Conservation (phyloP, 2,113 vertebrate species). For the Hypanus sabinus region DNA sequence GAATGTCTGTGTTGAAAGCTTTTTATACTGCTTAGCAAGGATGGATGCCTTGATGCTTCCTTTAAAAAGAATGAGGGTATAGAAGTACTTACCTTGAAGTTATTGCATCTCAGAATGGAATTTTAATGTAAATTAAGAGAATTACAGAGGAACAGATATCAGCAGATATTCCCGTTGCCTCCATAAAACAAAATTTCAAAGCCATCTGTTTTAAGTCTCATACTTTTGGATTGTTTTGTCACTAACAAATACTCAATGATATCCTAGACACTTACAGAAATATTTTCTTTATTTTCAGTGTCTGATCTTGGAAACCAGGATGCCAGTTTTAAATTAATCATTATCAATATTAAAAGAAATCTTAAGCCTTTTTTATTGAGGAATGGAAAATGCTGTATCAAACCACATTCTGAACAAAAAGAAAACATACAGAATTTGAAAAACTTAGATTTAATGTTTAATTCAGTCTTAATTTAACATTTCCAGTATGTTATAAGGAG, state of each 20-base stretch:
- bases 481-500: neutral
- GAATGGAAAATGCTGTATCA: neutral
- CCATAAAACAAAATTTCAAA: slow-evolving; percentile 9
- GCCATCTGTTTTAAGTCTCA: neutral
- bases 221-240: neutral
- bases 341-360: neutral
- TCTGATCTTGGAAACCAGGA: neutral
- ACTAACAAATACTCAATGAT: neutral
- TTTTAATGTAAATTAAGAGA: slow-evolving; percentile 27
- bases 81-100: slow-evolving; percentile 9
- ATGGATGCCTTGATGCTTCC: slow-evolving; percentile 6
- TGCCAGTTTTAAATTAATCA: neutral
- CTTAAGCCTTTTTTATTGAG: neutral
- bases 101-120: slow-evolving; percentile 28
- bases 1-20: slow-evolving; percentile 29
- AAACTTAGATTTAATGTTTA: neutral
- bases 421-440: neutral
- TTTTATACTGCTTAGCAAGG: slow-evolving; percentile 20
- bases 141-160: neutral
- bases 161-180: slow-evolving; percentile 7
- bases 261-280: neutral
- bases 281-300: neutral
- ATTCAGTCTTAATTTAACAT: neutral
- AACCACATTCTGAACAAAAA: too few species aligned
- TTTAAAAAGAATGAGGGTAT: neutral